Evolutionary conservation across 2,797 vertebrate genomes (phyloP), one percentile per base, ranked within the genome.

Genomic region (Bradypodion pumilum): DNA sequence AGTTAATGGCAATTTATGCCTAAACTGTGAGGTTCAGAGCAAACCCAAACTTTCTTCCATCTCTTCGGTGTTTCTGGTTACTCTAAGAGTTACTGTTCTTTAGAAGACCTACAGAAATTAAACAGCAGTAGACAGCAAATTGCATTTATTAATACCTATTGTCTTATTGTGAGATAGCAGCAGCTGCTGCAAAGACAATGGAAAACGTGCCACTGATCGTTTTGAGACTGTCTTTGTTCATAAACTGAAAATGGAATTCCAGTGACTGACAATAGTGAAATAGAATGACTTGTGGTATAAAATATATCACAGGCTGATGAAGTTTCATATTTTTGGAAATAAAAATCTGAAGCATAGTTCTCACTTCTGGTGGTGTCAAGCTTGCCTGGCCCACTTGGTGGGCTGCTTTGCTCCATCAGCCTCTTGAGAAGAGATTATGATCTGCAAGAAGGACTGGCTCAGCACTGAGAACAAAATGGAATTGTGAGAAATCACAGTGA

Each of bases 71-170:
- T n/a, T 7, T 68, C 76, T 56, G 40, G 49, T 77, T 87, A 78
- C 69, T 91, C 80, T 78, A 73, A 75, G 85, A 74, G 75, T 72
- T 86, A 86, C 88, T 66, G 73, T 1, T 84, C n/a, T 89, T 60
- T 87, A 90, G 89, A 73, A 90, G 79, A 86, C 69, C 81, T 89
- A 65, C 66, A 85, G 52, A 88, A 89, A 82, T 82, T 74, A 89
- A 88, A 72, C 7, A 86, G 74, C 56, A 86, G 72, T 40, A 75
- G 72, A 56, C 52, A 87, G n/a, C 56, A 75, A 78, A 89, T 78
- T 88, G 89, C 78, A 85, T 81, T 35, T 29, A 79, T 86, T 84
- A 89, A 76, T 90, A 56, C 74, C 84, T 87, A 86, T 60, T 32
- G 37, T 37, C 10, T 7, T 65, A 68, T 59, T 32, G 13, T 60